Evolutionary conservation across 2,888 invertebrate species (phyloP).

Genomic region (Shargacucullia verbasci): DNA sequence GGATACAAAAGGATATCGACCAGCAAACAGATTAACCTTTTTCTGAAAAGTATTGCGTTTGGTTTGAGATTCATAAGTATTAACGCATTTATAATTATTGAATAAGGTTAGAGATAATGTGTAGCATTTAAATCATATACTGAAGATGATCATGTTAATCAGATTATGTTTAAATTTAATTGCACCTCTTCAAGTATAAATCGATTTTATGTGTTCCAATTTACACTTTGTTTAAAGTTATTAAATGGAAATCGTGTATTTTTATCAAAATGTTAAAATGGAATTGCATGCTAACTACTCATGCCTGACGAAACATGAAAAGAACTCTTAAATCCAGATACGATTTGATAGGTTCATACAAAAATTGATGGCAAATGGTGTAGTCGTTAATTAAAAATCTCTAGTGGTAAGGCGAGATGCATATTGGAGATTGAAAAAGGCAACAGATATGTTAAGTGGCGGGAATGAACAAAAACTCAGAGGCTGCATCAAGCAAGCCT

Average conservation of each 20-base stretch:
- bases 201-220: neutral
- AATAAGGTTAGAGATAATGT: too few relatives aligned
- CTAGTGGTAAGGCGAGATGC: neutral
- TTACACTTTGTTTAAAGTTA: constrained; percentile 1
- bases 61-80: neutral
- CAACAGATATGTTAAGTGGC: neutral
- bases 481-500: too few relatives aligned
- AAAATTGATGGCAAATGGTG: neutral
- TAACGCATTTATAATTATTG: too few relatives aligned
- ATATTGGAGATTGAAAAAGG: neutral
- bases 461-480: neutral
- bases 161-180: neutral
- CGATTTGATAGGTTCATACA: neutral
- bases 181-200: neutral
- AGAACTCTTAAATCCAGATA: too few relatives aligned
- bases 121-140: neutral
- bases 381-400: constrained; percentile 3
- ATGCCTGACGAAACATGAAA: too few relatives aligned
- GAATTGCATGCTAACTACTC: too few relatives aligned
- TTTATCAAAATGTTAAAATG: too few relatives aligned
- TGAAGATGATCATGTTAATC: neutral
- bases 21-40: neutral
- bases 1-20: neutral
- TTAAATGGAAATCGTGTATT: constrained; percentile 3
- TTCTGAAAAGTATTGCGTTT: neutral